These are phyloP conservation scores for Perizoma flavofasciatum DNA, from an alignment of 2,888 invertebrate genomes.

Conservation along the genomic window DNA sequence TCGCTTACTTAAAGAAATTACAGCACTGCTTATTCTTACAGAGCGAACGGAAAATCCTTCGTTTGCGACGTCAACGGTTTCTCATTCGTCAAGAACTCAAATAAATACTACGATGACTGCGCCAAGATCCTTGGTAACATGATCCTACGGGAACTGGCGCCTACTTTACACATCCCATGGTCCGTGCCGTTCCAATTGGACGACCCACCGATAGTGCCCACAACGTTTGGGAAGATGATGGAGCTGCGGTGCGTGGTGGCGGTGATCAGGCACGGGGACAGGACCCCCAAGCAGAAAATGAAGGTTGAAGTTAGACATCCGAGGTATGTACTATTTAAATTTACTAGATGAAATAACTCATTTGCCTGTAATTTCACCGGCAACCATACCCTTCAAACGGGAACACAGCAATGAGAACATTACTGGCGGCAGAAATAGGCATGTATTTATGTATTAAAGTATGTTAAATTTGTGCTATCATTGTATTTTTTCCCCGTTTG, in stretches of 20 bases:
- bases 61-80: constrained; percentile 99
- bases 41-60: constrained; percentile 99
- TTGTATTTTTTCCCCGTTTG: too few relatives aligned
- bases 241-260: constrained; percentile 97
- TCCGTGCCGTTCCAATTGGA: constrained; percentile 98
- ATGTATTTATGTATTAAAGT: too few relatives aligned
- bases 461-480: too few relatives aligned
- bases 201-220: constrained; percentile 99
- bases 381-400: too few relatives aligned
- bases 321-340: constrained; percentile 85
- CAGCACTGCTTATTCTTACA: constrained; percentile 59
- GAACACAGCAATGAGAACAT: too few relatives aligned
- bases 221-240: constrained; percentile 99
- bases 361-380: too few relatives aligned
- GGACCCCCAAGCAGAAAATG: constrained; percentile 99
- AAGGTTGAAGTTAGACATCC: constrained; percentile 99
- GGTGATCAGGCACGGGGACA: constrained; percentile 98
- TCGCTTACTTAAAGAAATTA: too few relatives aligned
- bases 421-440: too few relatives aligned
- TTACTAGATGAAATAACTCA: too few relatives aligned
- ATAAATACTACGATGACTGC: constrained; percentile 99
- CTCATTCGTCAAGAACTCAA: constrained; percentile 99
- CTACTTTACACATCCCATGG: constrained; percentile 98
- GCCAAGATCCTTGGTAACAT: constrained; percentile 99
- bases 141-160: constrained; percentile 97